phyloP scores from a whole-genome alignment of 2,888 invertebrate genomes.

The Chesias legatella region DNA sequence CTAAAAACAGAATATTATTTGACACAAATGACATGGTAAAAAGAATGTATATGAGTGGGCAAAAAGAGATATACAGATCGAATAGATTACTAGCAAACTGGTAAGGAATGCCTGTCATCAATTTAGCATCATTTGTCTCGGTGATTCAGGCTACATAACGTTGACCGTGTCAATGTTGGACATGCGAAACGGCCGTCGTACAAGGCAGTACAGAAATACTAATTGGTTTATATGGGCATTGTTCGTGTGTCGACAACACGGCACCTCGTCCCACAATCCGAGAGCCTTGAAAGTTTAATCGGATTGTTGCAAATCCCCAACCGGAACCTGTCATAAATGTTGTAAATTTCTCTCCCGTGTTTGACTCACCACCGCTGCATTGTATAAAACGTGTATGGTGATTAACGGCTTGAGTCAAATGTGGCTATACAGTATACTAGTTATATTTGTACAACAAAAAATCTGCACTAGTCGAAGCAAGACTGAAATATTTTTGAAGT shows the following conservation, averaged over 20 bases:
- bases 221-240: conserved; percentile 46
- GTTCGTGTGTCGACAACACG: conserved; percentile 19
- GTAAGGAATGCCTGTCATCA: conserved; percentile 11
- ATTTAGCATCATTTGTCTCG: conserved; percentile 10
- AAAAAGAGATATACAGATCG: too few relatives aligned
- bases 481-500: too few relatives aligned
- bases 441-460: too few relatives aligned
- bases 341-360: neutral
- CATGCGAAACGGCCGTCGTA: conserved; percentile 27
- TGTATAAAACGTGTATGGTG: too few relatives aligned
- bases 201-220: conserved; percentile 47
- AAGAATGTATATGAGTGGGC: too few relatives aligned
- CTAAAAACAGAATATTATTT: too few relatives aligned
- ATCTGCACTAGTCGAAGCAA: too few relatives aligned
- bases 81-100: too few relatives aligned
- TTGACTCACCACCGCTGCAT: too few relatives aligned
- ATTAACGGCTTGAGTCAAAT: too few relatives aligned
- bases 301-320: conserved; percentile 10
- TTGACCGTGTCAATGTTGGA: conserved; percentile 13
- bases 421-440: too few relatives aligned
- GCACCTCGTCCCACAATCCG: conserved; percentile 10
- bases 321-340: neutral
- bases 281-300: conserved; percentile 19
- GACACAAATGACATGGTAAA: too few relatives aligned
- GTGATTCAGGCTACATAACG: conserved; percentile 12